Conservation (phyloP, 2,113 vertebrate genomes). For the Tachysurus fulvidraco region DNA sequence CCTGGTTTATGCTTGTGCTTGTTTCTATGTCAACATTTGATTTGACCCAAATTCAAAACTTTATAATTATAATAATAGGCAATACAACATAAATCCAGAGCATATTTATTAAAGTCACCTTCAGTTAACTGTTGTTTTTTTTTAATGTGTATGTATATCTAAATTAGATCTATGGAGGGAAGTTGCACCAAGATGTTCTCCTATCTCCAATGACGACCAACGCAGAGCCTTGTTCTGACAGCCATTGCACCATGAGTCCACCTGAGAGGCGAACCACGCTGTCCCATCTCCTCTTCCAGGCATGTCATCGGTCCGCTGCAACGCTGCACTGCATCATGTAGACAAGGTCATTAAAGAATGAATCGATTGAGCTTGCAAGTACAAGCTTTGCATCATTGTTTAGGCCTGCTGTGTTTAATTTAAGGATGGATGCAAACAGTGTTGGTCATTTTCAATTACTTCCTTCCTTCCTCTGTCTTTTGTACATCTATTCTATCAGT, state of each 20-base stretch:
- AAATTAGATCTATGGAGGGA: background rate
- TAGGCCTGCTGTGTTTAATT: constrained; percentile 36
- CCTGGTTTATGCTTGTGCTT: background rate
- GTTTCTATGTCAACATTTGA: background rate
- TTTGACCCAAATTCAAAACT: background rate
- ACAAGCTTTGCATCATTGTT: constrained; percentile 1
- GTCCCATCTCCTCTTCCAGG: constrained; percentile 4
- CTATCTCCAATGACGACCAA: constrained; percentile 12
- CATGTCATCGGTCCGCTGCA: constrained; percentile 10
- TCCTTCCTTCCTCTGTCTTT: constrained; percentile 7
- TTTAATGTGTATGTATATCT: background rate
- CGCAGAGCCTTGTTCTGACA: constrained; percentile 38
- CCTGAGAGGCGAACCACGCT: constrained; percentile 28
- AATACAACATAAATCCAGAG: background rate
- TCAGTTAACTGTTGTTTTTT: background rate
- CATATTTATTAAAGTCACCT: constrained; percentile 35
- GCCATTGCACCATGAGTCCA: background rate
- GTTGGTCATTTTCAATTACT: constrained; percentile 20
- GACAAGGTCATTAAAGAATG: constrained; percentile 59
- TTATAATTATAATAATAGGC: background rate
- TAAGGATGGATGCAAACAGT: constrained; percentile 30
- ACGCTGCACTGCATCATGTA: constrained; percentile 55
- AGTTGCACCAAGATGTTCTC: constrained; percentile 48
- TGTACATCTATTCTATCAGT: constrained; percentile 30
- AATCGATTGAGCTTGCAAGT: constrained; percentile 50